phyloP scores from a whole-genome alignment of 2,113 vertebrate genomes.

The Stegostoma tigrinum region DNA sequence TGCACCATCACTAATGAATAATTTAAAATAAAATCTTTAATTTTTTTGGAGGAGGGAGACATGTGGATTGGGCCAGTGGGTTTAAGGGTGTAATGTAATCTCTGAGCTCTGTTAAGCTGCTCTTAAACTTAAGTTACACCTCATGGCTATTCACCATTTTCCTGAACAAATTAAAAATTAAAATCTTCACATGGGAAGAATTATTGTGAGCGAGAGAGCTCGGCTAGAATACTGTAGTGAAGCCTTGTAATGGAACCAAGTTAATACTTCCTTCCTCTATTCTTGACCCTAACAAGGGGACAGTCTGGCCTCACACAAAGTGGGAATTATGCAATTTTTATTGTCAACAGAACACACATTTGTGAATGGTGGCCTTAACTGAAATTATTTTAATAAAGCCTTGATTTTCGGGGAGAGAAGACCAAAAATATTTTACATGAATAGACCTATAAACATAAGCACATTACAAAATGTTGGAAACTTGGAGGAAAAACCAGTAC shows the following conservation, averaged over 20 bases:
- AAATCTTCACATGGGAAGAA: neutral
- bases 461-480: neutral
- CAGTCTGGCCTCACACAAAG: neutral
- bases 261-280: slow-evolving; percentile 6
- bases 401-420: neutral
- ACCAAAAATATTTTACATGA: neutral
- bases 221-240: neutral
- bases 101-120: neutral
- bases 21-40: neutral
- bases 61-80: neutral
- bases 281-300: neutral
- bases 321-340: neutral
- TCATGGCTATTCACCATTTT: neutral
- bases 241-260: neutral
- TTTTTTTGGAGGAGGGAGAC: neutral
- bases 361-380: neutral
- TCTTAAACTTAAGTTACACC: neutral
- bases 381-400: neutral
- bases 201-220: neutral
- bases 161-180: neutral
- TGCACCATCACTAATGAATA: neutral
- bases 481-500: neutral
- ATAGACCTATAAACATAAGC: neutral
- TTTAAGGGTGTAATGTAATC: slow-evolving; percentile 20
- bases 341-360: neutral